Evolutionary conservation across 2,113 vertebrate species (phyloP).

Genomic region (Poecilia latipinna): DNA sequence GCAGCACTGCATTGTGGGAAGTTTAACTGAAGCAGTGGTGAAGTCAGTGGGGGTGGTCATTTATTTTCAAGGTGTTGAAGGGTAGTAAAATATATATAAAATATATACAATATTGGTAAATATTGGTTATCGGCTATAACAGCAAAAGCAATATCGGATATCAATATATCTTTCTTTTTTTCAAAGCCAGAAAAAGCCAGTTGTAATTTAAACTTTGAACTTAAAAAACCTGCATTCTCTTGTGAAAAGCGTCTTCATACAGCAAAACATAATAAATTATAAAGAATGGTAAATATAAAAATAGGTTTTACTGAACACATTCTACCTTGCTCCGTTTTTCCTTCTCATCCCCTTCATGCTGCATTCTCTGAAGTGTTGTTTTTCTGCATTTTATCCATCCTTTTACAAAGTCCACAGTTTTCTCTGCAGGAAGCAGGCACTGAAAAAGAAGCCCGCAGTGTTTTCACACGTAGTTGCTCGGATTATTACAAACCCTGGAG

Average conservation of each 20-base stretch:
- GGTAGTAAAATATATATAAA: no score
- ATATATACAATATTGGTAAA: no score
- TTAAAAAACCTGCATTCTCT: neutral
- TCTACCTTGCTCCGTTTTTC: neutral
- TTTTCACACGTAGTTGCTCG: conserved; percentile 1
- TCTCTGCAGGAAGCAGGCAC: neutral
- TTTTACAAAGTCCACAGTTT: neutral
- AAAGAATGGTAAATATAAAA: neutral
- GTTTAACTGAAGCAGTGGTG: no score
- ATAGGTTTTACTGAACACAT: neutral
- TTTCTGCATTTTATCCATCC: neutral
- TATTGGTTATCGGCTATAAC: no score
- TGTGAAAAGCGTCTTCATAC: neutral
- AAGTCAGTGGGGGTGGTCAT: no score
- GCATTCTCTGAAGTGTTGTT: neutral
- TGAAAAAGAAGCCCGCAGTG: neutral
- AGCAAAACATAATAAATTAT: conserved; percentile 33
- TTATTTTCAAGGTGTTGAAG: no score
- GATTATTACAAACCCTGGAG: conserved; percentile 1
- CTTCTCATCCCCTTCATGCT: neutral
- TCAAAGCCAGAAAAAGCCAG: no score
- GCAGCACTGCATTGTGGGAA: no score
- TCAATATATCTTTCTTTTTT: no score
- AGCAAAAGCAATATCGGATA: no score
- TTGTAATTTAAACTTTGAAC: no score